phyloP scores from a whole-genome alignment of 2,113 vertebrate species.

The Psammodynastes pulverulentus region DNA sequence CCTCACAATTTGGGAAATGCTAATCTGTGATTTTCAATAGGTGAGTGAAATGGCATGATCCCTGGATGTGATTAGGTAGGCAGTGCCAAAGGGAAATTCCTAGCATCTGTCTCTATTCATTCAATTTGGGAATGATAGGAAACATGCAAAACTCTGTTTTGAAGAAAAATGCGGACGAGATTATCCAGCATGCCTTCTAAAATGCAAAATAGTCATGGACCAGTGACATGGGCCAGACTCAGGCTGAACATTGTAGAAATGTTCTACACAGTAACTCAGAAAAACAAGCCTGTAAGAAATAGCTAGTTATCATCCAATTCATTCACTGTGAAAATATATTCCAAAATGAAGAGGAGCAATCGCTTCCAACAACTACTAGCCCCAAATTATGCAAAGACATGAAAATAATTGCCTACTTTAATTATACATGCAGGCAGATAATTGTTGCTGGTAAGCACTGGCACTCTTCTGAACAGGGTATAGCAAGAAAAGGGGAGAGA shows the following conservation, averaged over 20 bases:
- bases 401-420: slow-evolving; percentile 56
- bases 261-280: slow-evolving; percentile 27
- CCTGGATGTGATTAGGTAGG: not conserved
- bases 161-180: not conserved
- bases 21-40: not conserved
- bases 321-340: slow-evolving; percentile 35
- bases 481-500: slow-evolving; percentile 24
- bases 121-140: not conserved
- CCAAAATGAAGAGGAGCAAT: slow-evolving; percentile 16
- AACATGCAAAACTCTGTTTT: not conserved
- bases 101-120: not conserved
- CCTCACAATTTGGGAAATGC: not conserved
- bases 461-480: not conserved
- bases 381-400: slow-evolving; percentile 30
- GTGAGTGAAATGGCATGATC: not conserved
- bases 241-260: not conserved
- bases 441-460: slow-evolving; percentile 34
- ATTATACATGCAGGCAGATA: slow-evolving; percentile 53
- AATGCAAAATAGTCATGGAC: not conserved
- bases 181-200: not conserved
- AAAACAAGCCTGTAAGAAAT: not conserved
- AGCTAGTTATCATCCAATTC: slow-evolving; percentile 32
- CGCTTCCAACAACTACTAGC: slow-evolving; percentile 24
- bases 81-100: not conserved
- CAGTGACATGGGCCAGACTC: not conserved